Base-by-base conservation (phyloP, 2,113 vertebrate species). In the Bucco capensis region DNA sequence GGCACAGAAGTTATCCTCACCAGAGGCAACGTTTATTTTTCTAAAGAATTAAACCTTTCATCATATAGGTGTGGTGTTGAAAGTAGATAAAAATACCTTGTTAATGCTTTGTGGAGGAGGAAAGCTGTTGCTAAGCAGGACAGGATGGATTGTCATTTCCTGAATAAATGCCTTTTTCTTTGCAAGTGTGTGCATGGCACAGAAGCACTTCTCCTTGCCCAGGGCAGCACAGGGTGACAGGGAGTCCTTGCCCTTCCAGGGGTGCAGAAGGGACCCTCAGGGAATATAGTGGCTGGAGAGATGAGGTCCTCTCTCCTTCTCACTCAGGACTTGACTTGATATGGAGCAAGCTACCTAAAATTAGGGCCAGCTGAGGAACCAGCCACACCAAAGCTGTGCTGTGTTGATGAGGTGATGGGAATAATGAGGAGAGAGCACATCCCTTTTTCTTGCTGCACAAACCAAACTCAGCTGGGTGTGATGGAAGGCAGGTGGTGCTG, bases 11-110 rank as follows among this genome's bases (percentile, higher is more conserved):
- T 44, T 78, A 38, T 46, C 88, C 54, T 65, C 0, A 1, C 70
- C 86, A 24, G 27, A 90, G 62, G 83, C 46, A 58, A 60, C 44
- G 33, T 47, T 95, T 82, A 23, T 93, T 91, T 84, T 86, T 61
- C 24, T 61, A 54, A 72, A 49, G 81, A 79, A 61, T 84, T 78
- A 86, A 92, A 31, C 13, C 5, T 69, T 79, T 86, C 86, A 31
- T n/a, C 53, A 2, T 31, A 38, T 10, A 73, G 58, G 37, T 17
- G 10, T 86, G 42, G 19, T 69, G 46, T 57, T 90, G 44, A 38
- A 60, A 82, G 61, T 31, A 69, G 61, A 61, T 86, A 65, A 75
- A 90, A 88, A 38, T 22, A 31, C 3, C 12, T 38, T 33, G 17
- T 28, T 72, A 84, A 58, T 54, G 31, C 49, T 54, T 67, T 2